Conservation (phyloP, 2,888 invertebrate species). For the Torymus auratus region DNA sequence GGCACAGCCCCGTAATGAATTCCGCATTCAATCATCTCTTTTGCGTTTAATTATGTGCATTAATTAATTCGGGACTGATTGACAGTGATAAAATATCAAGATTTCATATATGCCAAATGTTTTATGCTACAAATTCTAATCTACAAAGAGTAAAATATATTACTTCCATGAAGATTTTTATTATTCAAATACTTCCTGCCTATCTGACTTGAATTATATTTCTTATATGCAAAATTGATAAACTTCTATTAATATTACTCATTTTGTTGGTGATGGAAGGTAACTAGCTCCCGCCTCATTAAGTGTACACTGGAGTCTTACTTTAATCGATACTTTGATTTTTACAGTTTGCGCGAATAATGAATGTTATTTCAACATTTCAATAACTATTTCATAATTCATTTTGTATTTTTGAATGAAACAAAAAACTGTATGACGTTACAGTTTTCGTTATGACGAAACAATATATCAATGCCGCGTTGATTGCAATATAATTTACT, state of each 20-base stretch:
- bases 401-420: conserved; percentile 15
- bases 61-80: conserved; percentile 53
- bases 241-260: conserved; percentile 31
- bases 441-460: conserved; percentile 22
- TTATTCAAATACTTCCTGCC: conserved; percentile 36
- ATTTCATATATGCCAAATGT: conserved; percentile 28
- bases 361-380: conserved; percentile 29
- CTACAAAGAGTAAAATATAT: conserved; percentile 51
- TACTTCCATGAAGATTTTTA: conserved; percentile 39
- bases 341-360: conserved; percentile 32
- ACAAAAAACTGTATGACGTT: conserved; percentile 10
- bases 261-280: conserved; percentile 18
- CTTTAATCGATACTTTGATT: conserved; percentile 35
- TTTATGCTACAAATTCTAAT: conserved; percentile 40
- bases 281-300: conserved; percentile 15
- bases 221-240: conserved; percentile 36
- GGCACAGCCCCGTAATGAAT: conserved; percentile 60
- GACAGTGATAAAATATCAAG: conserved; percentile 53
- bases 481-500: not conserved
- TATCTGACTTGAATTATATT: conserved; percentile 32
- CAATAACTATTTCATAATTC: conserved; percentile 12
- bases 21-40: conserved; percentile 40
- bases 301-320: not conserved
- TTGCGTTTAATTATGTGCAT: conserved; percentile 36
- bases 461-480: not conserved